Percentiles rank a stretch among this genome's conserved stretches.
Conservation (phyloP, 2,113 vertebrate genomes). For the Agapornis roseicollis region DNA sequence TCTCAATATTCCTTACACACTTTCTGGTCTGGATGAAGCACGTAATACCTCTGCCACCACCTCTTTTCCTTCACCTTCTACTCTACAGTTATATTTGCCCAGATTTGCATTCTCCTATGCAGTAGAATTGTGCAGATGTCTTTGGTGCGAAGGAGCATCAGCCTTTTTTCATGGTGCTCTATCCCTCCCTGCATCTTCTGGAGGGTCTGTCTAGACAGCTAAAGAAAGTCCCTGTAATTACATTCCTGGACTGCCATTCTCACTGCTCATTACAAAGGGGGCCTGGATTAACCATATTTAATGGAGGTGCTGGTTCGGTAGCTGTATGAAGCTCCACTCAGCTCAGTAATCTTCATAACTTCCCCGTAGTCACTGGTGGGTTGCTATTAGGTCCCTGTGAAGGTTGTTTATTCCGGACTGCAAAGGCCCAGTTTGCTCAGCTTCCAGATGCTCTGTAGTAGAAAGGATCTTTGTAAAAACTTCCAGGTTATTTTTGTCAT, state of each 20-base stretch:
- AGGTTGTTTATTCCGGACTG: neutral
- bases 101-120: neutral
- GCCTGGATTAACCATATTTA: neutral
- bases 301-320: neutral
- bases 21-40: neutral
- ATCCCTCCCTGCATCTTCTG: neutral
- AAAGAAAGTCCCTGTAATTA: neutral
- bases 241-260: neutral
- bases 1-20: neutral
- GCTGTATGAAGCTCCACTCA: neutral
- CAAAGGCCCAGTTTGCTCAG: neutral
- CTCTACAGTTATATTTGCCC: rapidly evolving
- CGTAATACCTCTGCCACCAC: neutral
- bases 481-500: neutral
- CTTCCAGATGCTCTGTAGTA: neutral
- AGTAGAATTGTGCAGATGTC: neutral
- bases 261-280: neutral
- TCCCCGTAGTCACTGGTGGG: rapidly evolving
- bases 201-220: neutral
- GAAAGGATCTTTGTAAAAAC: neutral
- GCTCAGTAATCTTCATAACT: neutral
- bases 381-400: neutral
- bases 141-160: neutral
- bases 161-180: neutral
- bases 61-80: neutral